Conservation (phyloP, 2,888 invertebrate species). For the Cephus spinipes region DNA sequence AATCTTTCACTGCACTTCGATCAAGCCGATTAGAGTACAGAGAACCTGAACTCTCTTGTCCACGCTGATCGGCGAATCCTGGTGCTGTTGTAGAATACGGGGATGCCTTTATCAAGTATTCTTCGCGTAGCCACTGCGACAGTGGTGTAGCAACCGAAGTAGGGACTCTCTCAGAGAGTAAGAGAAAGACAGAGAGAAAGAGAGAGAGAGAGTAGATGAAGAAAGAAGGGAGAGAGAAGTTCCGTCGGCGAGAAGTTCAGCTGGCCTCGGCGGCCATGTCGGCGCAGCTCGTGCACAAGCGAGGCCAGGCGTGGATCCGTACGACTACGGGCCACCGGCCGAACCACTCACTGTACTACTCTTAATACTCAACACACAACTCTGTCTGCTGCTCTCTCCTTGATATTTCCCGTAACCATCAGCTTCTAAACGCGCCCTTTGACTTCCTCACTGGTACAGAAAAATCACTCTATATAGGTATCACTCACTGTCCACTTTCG, state of each 20-base stretch:
- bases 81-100: neutral
- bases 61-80: neutral
- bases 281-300: constrained; percentile 37
- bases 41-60: neutral
- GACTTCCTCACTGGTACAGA: neutral
- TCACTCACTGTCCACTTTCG: neutral
- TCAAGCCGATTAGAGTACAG: neutral
- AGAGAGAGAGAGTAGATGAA: constrained; percentile 25
- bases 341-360: constrained; percentile 6
- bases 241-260: constrained; percentile 49
- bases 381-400: neutral
- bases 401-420: neutral
- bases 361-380: neutral
- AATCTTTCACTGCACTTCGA: neutral
- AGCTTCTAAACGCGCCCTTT: neutral
- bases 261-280: constrained; percentile 64
- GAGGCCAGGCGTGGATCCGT: constrained; percentile 7
- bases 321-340: constrained; percentile 6
- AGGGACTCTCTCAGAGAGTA: constrained; percentile 9
- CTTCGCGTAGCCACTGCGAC: neutral
- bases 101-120: neutral
- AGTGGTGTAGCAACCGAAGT: neutral
- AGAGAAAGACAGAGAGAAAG: constrained; percentile 20
- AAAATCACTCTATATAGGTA: neutral
- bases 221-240: constrained; percentile 21